These are phyloP conservation scores for Watersipora subatra DNA, from an alignment of 1,140 invertebrate species.

Conservation along the genomic window DNA sequence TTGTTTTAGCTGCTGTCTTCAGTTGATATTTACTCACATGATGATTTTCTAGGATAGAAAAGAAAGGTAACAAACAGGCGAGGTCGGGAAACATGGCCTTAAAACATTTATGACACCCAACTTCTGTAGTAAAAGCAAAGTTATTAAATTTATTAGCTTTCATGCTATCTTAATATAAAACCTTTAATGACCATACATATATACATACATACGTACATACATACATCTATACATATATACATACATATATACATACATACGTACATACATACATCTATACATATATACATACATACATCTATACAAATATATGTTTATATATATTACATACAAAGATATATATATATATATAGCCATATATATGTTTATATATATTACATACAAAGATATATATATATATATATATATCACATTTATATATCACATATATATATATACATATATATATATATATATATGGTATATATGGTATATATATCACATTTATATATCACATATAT, in stretches of 20 bases:
- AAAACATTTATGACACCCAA: too few relatives aligned
- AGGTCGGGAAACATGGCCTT: too few relatives aligned
- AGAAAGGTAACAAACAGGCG: too few relatives aligned
- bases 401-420: background rate
- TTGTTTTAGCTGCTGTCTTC: too few relatives aligned
- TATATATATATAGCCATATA: background rate
- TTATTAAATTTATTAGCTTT: too few relatives aligned
- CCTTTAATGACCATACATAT: background rate
- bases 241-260: background rate
- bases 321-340: background rate
- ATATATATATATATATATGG: too few relatives aligned
- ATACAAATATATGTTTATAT: background rate
- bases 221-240: background rate
- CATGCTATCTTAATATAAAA: too few relatives aligned
- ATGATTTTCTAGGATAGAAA: too few relatives aligned
- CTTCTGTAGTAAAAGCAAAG: too few relatives aligned
- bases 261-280: background rate
- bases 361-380: background rate
- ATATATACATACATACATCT: background rate
- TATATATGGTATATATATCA: too few relatives aligned
- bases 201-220: background rate
- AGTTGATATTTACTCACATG: too few relatives aligned
- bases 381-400: background rate
- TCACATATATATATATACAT: background rate
- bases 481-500: too few relatives aligned